These are phyloP conservation scores for Cydia splendana DNA, from an alignment of 1,140 invertebrate species.

Conservation along the genomic window DNA sequence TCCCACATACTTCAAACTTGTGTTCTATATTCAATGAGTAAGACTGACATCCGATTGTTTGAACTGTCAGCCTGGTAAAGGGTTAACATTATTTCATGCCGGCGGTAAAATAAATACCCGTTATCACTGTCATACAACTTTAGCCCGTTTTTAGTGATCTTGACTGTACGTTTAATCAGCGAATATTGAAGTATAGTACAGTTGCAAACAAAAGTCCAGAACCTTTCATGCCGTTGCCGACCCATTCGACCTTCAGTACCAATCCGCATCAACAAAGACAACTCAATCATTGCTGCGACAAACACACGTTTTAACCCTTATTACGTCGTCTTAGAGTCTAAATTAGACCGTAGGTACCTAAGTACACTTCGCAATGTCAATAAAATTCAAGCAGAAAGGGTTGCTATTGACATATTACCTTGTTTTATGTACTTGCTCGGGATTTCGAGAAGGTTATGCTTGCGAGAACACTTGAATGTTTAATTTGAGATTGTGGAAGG, in stretches of 20 bases:
- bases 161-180: too few species aligned
- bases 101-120: too few species aligned
- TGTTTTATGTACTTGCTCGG: conserved; percentile 15
- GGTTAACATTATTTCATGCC: too few species aligned
- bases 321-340: background rate
- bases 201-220: background rate
- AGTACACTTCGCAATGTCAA: conserved; percentile 3
- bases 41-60: too few species aligned
- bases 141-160: too few species aligned
- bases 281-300: background rate
- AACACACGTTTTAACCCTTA: background rate
- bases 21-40: too few species aligned
- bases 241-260: background rate
- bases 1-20: too few species aligned
- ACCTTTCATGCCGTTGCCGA: background rate
- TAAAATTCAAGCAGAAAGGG: background rate
- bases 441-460: background rate
- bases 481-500: background rate
- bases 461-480: background rate
- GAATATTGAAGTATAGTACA: too few species aligned
- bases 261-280: background rate
- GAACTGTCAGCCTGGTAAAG: too few species aligned
- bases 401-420: background rate
- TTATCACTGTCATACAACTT: too few species aligned
- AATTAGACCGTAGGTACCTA: background rate